A percentile compares a stretch with the other conserved stretches of the same genome.
Evolutionary conservation across 2,797 vertebrate genomes (phyloP).

Genomic region (Clarias pachynema): DNA sequence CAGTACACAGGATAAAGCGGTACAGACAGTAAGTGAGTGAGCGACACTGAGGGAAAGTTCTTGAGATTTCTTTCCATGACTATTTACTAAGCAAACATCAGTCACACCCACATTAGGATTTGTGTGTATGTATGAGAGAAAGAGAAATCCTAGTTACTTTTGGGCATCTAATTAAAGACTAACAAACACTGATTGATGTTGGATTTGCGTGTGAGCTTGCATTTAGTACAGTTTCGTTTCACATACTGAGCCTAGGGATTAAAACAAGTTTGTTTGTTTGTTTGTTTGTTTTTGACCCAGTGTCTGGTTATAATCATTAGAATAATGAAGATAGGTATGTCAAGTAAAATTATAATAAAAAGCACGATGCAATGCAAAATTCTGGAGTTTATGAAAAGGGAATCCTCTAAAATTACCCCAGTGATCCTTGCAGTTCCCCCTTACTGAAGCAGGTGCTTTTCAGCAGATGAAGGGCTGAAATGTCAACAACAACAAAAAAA

Average conservation of each 20-base stretch:
- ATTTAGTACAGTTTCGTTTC: background rate
- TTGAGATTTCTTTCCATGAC: background rate
- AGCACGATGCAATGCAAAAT: background rate
- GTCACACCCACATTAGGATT: background rate
- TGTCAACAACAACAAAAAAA: background rate
- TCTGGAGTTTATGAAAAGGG: background rate
- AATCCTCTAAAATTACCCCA: background rate
- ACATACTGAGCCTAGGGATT: background rate
- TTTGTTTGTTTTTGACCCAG: background rate
- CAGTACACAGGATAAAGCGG: too few relatives aligned
- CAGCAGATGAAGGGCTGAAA: slow-evolving; percentile 26
- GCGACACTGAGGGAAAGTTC: background rate
- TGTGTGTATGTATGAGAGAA: background rate
- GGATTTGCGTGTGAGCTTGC: background rate
- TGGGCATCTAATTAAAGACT: background rate
- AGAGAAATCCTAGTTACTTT: background rate
- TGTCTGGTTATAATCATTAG: background rate
- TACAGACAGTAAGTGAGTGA: too few relatives aligned
- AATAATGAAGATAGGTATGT: background rate
- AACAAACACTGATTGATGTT: background rate
- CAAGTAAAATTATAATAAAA: background rate
- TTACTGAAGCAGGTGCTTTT: slow-evolving; percentile 10
- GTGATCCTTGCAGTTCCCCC: background rate
- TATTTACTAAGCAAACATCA: background rate
- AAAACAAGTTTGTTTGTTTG: background rate